These are phyloP conservation scores for Oryctolagus cuniculus DNA, from an alignment of 2,113 vertebrate genomes.

Conservation along the genomic window DNA sequence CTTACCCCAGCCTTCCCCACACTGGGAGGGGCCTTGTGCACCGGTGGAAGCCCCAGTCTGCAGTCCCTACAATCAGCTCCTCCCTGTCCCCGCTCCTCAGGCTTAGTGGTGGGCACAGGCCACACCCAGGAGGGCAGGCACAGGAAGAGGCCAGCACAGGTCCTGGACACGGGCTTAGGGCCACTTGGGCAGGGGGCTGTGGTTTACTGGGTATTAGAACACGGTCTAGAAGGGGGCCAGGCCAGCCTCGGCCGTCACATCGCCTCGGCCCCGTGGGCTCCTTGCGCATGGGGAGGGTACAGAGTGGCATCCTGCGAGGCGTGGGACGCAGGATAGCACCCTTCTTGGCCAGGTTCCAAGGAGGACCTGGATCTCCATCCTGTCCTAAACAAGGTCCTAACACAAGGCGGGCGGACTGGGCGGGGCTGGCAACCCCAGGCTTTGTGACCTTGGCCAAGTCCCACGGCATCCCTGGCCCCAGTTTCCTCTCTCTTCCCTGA, in stretches of 20 bases:
- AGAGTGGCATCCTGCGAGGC: neutral
- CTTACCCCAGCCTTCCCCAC: accelerated
- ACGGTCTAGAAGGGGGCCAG: neutral
- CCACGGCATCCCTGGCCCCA: no score
- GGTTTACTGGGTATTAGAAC: neutral
- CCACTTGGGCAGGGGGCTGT: neutral
- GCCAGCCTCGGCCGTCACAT: neutral
- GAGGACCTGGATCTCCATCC: no score
- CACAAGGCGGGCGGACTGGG: neutral
- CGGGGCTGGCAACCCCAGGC: neutral
- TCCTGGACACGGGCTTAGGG: neutral
- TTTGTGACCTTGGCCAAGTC: neutral
- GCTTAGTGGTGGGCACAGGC: neutral
- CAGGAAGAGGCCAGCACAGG: neutral
- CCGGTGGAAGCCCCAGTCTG: neutral
- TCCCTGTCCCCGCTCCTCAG: neutral
- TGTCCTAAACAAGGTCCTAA: neutral
- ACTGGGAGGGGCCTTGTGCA: no score
- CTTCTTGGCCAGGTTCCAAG: neutral
- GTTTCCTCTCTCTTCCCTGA: neutral
- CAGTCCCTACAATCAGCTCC: neutral
- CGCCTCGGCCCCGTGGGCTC: neutral
- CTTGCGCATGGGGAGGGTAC: neutral
- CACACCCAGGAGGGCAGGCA: neutral
- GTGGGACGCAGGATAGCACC: neutral